Base-by-base conservation (phyloP, 2,888 invertebrate species). In the Lepidocyrtoides sp. region DNA sequence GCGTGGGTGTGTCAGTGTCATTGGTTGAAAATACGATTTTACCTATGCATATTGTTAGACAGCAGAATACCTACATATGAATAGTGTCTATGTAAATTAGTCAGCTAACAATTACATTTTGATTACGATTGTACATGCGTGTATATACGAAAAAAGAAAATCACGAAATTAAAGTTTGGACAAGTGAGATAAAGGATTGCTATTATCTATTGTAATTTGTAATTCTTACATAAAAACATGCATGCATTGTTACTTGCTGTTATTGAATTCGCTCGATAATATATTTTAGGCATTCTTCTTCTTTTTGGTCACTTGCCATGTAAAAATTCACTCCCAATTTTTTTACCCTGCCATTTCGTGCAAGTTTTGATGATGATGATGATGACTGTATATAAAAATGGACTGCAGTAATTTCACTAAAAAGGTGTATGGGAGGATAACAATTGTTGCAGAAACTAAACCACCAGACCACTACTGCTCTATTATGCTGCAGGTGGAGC, bases 1-100 rank as follows among this genome's bases (percentile, higher is more conserved):
- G 81, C 81, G 81, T 81, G 57, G 81, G 81, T 20, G 81, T 81
- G 81, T 81, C 81, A 81, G 81, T 81, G 57, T 36, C 81, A 81
- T 32, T 81, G 36, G 57, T 20, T 81, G 36, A 36, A 81, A 57
- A 81, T 57, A 57, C 57, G 57, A 57, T 57, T 81, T n/a, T n/a
- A 57, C 57, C 51, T 77, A 26, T 77, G 32, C 29, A 77, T 41
- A 69, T 41, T 69, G 69, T 69, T 69, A 23, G 41, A 69, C 20
- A 41, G 17, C n/a, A 36, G 14, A 60, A 66, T 66, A 36, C 66
- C 5, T 8, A 66, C 26, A 8, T 60, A 4, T 60, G 14, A n/a
- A 10, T 12, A 17, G 10, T 57, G 17, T 32, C n/a, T n/a, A 2
- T 5, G 41, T 41, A 41, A 14, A 69, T 41, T 17, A 66, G 12